Percentiles rank a stretch among this genome's conserved stretches.
These are phyloP conservation scores for Salticus scenicus DNA, from an alignment of 2,888 invertebrate species.

Conservation along the genomic window DNA sequence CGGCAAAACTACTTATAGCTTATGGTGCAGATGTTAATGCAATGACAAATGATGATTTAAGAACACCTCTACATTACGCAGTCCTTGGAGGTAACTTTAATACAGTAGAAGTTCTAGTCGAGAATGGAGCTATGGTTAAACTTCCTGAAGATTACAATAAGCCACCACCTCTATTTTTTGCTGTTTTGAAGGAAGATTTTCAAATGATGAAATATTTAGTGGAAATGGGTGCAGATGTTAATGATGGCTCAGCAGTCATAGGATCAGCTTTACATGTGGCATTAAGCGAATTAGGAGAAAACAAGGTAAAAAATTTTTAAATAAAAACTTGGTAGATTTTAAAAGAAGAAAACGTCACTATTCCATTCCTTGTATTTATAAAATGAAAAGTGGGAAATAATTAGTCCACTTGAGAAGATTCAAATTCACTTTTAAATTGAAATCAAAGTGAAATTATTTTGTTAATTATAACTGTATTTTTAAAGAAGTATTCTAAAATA, in stretches of 20 bases:
- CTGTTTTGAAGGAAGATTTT: slow-evolving; percentile 86
- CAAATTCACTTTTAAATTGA: too few species aligned
- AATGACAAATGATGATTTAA: slow-evolving; percentile 86
- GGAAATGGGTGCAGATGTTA: slow-evolving; percentile 84
- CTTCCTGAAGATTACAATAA: slow-evolving; percentile 81
- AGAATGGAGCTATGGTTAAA: slow-evolving; percentile 85
- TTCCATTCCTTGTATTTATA: too few species aligned
- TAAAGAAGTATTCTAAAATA: too few species aligned
- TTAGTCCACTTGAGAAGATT: too few species aligned
- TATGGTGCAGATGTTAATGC: slow-evolving; percentile 91
- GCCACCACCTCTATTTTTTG: slow-evolving; percentile 88
- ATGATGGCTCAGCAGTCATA: slow-evolving; percentile 86
- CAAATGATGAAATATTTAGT: slow-evolving; percentile 80
- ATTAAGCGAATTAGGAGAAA: slow-evolving; percentile 76
- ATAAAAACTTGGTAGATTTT: too few species aligned
- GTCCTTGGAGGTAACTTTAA: slow-evolving; percentile 85
- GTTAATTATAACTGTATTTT: too few species aligned
- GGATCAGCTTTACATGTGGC: slow-evolving; percentile 89
- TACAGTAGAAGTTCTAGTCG: slow-evolving; percentile 85
- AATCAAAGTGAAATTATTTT: too few species aligned
- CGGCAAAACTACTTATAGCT: slow-evolving; percentile 84
- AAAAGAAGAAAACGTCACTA: too few species aligned
- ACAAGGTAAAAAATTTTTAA: slow-evolving; percentile 51
- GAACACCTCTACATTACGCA: slow-evolving; percentile 92
- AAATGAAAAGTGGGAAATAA: too few species aligned